A percentile compares a stretch with the other conserved stretches of the same genome.
These are phyloP conservation scores for Eilema griseolum DNA, from an alignment of 2,888 invertebrate genomes.

Conservation along the genomic window DNA sequence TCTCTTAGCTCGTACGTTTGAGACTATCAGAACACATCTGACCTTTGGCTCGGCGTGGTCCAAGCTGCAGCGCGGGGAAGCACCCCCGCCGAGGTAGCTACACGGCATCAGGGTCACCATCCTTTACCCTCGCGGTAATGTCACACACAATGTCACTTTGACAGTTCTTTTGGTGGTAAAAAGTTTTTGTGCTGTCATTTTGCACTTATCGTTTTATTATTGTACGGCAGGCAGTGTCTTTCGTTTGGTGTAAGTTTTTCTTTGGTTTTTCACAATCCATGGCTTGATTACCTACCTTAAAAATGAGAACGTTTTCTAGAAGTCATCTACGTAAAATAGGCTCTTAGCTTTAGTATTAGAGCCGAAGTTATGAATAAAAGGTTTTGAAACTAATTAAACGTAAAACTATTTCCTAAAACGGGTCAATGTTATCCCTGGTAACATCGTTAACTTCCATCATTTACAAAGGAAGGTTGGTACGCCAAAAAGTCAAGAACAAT, in stretches of 20 bases:
- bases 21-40: conserved; percentile 60
- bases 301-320: conserved; percentile 23
- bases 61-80: conserved; percentile 84
- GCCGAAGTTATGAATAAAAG: background rate
- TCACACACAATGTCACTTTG: conserved; percentile 77
- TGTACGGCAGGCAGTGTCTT: conserved; percentile 60
- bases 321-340: background rate
- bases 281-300: conserved; percentile 49
- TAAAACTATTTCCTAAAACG: background rate
- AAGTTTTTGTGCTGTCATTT: conserved; percentile 76
- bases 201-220: conserved; percentile 68
- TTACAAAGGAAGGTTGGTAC: conserved; percentile 23
- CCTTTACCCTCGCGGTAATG: conserved; percentile 66
- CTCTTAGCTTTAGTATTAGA: background rate
- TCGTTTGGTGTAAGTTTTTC: conserved; percentile 53
- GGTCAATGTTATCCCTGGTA: conserved; percentile 16
- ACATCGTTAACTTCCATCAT: conserved; percentile 26
- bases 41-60: conserved; percentile 85
- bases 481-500: conserved; percentile 70
- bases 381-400: background rate
- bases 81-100: conserved; percentile 88
- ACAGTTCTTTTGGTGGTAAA: conserved; percentile 77
- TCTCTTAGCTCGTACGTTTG: conserved; percentile 56
- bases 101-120: conserved; percentile 91
- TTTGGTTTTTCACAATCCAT: conserved; percentile 64